phyloP scores from a whole-genome alignment of 2,797 vertebrate species.

The Falco biarmicus region DNA sequence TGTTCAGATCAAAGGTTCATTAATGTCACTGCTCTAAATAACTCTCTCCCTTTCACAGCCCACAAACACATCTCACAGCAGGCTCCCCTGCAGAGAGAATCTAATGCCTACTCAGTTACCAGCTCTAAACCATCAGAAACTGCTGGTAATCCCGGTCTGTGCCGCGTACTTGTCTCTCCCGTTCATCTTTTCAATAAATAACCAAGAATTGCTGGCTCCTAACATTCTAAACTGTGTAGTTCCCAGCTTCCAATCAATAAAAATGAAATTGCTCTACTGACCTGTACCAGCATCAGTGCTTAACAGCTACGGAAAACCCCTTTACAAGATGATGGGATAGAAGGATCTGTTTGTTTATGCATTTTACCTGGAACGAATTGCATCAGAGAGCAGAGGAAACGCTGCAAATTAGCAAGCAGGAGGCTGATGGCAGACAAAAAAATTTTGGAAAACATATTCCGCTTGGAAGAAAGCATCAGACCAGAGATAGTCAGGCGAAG shows the following conservation, averaged over 20 bases:
- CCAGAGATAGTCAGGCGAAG: not conserved
- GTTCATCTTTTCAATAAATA: not conserved
- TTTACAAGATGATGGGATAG: not conserved
- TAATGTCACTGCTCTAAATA: not conserved
- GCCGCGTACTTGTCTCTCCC: not conserved
- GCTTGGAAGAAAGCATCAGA: not conserved
- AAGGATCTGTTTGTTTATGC: not conserved
- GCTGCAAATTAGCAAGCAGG: slow-evolving; percentile 14
- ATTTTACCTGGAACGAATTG: slow-evolving; percentile 62
- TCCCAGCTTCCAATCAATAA: not conserved
- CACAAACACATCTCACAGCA: not conserved
- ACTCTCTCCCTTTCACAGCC: not conserved
- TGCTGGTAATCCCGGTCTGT: not conserved
- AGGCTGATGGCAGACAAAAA: not conserved
- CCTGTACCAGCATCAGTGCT: not conserved
- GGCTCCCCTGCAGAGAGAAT: not conserved
- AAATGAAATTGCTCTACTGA: not conserved
- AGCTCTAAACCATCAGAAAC: not conserved
- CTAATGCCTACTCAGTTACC: not conserved
- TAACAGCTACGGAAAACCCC: not conserved
- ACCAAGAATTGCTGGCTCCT: not conserved
- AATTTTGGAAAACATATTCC: slow-evolving; percentile 29
- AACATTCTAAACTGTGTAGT: not conserved
- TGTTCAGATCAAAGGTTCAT: not conserved
- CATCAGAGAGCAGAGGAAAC: slow-evolving; percentile 33